Evolutionary conservation across 2,888 invertebrate genomes (phyloP).

Genomic region (Bombylius major): DNA sequence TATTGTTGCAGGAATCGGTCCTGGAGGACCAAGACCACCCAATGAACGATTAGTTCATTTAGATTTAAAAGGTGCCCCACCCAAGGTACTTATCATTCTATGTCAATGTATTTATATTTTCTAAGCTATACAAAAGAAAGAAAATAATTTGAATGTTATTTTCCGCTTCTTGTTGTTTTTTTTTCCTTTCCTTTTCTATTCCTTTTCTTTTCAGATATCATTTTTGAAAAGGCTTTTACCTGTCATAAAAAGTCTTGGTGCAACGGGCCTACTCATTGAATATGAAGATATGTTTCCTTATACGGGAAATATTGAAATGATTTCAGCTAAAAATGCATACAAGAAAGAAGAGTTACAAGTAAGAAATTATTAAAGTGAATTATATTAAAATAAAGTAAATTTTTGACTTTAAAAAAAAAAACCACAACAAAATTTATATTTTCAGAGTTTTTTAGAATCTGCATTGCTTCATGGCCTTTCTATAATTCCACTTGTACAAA

Average conservation of each 20-base stretch:
- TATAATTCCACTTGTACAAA: constrained; percentile 62
- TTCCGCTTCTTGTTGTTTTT: constrained; percentile 22
- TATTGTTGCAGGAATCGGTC: constrained; percentile 31
- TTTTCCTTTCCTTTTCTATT: too few species aligned
- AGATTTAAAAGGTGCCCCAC: constrained; percentile 67
- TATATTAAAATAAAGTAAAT: background rate
- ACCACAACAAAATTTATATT: background rate
- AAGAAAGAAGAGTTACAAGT: constrained; percentile 30
- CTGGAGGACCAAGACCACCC: constrained; percentile 30
- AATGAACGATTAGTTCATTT: constrained; percentile 52
- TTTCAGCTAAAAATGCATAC: constrained; percentile 45
- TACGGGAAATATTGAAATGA: constrained; percentile 42
- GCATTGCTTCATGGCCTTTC: constrained; percentile 46
- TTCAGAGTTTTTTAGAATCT: constrained; percentile 42
- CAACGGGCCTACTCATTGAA: constrained; percentile 60
- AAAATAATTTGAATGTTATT: too few species aligned
- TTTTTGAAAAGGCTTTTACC: constrained; percentile 47
- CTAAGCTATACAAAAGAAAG: too few species aligned
- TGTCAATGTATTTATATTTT: too few species aligned
- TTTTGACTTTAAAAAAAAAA: background rate
- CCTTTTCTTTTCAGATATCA: constrained; percentile 36
- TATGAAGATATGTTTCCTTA: constrained; percentile 79
- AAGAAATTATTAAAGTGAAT: constrained; percentile 15
- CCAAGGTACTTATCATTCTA: constrained; percentile 33
- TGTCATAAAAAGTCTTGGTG: constrained; percentile 47